Conservation (phyloP, 2,888 invertebrate species). For the Mantis religiosa region DNA sequence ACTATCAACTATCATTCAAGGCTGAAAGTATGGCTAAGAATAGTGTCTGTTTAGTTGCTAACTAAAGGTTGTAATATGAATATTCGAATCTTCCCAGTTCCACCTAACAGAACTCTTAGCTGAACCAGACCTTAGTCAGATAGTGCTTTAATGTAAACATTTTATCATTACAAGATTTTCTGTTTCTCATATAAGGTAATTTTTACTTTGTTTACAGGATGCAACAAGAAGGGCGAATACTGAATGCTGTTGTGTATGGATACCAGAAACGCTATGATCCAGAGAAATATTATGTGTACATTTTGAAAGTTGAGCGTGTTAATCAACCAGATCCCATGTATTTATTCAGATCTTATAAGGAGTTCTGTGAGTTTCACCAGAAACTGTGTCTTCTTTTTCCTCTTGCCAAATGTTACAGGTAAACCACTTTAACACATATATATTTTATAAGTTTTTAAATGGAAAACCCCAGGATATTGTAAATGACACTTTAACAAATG, state of each 20-base stretch:
- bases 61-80: no score
- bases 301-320: constrained; percentile 76
- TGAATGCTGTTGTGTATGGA: constrained; percentile 77
- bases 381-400: constrained; percentile 91
- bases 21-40: no score
- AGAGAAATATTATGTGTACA: constrained; percentile 95
- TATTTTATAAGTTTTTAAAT: no score
- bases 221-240: constrained; percentile 84
- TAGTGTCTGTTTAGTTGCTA: no score
- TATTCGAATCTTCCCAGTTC: no score
- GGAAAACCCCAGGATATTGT: no score
- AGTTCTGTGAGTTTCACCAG: constrained; percentile 94
- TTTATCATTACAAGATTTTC: background rate
- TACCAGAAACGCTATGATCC: constrained; percentile 95
- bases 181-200: background rate
- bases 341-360: constrained; percentile 91
- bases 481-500: no score
- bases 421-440: constrained; percentile 22
- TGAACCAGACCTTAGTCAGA: no score
- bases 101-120: no score
- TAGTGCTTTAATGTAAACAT: background rate
- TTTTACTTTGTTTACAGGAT: constrained; percentile 53
- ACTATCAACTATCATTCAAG: no score
- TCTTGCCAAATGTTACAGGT: constrained; percentile 86
- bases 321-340: constrained; percentile 82